These are phyloP conservation scores for Drosophila borborema DNA, from an alignment of 2,888 invertebrate species.

Conservation along the genomic window DNA sequence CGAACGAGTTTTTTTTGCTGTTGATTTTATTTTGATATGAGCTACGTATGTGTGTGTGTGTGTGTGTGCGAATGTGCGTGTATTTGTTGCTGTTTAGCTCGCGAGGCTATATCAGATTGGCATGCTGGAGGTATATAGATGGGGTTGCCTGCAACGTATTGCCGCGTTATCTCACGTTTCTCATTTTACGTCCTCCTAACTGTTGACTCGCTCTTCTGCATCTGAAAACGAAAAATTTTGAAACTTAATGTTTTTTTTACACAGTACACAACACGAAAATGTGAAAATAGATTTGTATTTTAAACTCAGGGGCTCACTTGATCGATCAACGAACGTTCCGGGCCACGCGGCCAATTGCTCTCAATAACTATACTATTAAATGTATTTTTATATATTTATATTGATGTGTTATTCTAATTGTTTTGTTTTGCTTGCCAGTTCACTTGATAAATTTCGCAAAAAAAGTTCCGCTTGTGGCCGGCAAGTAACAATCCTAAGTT, in stretches of 20 bases:
- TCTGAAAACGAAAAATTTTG: constrained; percentile 15
- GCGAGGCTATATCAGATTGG: constrained; percentile 34
- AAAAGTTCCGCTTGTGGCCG: constrained; percentile 67
- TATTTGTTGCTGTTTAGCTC: constrained; percentile 8
- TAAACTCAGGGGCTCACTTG: constrained; percentile 35
- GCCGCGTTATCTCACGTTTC: constrained; percentile 33
- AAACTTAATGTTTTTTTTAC: background rate
- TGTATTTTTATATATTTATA: background rate
- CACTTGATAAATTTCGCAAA: constrained; percentile 12
- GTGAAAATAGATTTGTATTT: background rate
- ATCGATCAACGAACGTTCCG: constrained; percentile 11
- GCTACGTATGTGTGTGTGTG: background rate
- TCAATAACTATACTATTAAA: constrained; percentile 8
- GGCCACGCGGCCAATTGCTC: constrained; percentile 8
- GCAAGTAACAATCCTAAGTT: constrained; percentile 61
- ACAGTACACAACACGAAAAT: constrained; percentile 25
- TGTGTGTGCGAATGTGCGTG: background rate
- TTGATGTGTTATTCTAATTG: constrained; percentile 17
- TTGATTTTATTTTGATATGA: constrained; percentile 10
- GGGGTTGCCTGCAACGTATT: constrained; percentile 30
- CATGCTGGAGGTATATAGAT: constrained; percentile 53
- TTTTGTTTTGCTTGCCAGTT: constrained; percentile 14
- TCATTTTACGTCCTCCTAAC: constrained; percentile 40
- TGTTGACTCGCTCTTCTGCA: constrained; percentile 16
- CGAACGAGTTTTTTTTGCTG: constrained; percentile 26